Evolutionary conservation across 1,140 invertebrate genomes (phyloP), one percentile per base, ranked within the genome.

Genomic region (Achatina immaculata): DNA sequence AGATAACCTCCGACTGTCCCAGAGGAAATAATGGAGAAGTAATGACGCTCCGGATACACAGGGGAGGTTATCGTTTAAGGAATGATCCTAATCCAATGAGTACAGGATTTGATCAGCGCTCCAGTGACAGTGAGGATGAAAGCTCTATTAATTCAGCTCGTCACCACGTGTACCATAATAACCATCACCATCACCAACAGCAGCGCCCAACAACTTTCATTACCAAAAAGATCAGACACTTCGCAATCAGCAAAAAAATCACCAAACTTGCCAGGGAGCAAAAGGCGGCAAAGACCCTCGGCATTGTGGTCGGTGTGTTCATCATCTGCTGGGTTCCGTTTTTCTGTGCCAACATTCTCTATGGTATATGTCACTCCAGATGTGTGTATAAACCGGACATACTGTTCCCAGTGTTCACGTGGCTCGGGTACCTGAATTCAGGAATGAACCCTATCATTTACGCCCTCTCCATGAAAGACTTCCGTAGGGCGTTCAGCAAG

Each of bases 291-390:
- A 97, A 97, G 31, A 99, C 98, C 0, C 93, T 99, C 78, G 97
- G 97, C 21, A 98, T 99, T 77, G 92, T 93, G 7, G 98, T 99
- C 73, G 97, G 96, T 81, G 96, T 97, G 0, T 99, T 99, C 88
- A 96, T 95, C 24, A 92, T 98, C 77, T 99, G 98, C 90, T 99
- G 98, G 98, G 92, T 99, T 45, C 98, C 98, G 1, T 99, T 98
- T 90, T 98, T 99, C 91, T 95, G 98, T 0, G 92, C 98, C 45
- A 96, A 97, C 0, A 91, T 98, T 16, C 94, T 98, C 43, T 83
- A 93, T 94, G 87, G 96, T 94, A 90, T 92, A n/a, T 97, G 97
- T 87, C 92, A 95, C 4, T 82, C 85, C 6, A 88, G 92, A 6
- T 92, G 90, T 87, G 77, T 94, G 92, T 88, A 40, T 24, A 81